A percentile compares a stretch with the other conserved stretches of the same genome.
These are phyloP conservation scores for Pteropus rufus DNA, from an alignment of 2,797 vertebrate genomes.

Conservation along the genomic window DNA sequence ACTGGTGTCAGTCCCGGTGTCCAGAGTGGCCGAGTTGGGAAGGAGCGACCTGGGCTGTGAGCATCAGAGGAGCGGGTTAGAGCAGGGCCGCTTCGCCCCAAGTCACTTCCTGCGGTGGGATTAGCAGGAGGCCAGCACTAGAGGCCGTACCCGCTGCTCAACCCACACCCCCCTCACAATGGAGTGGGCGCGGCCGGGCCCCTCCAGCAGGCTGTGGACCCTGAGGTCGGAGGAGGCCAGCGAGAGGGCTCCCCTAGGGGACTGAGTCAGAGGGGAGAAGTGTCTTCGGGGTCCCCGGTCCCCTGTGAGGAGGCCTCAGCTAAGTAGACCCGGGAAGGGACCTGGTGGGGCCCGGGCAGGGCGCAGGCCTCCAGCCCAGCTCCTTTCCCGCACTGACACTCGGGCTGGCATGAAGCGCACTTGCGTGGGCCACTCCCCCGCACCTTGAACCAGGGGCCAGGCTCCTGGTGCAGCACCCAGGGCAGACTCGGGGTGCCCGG, in stretches of 20 bases:
- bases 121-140: rapidly evolving
- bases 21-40: background rate
- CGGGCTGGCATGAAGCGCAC: no score
- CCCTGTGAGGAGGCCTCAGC: background rate
- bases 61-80: background rate
- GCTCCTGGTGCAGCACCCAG: no score
- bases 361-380: background rate
- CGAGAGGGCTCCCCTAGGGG: no score
- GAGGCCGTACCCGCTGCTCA: rapidly evolving
- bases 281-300: no score
- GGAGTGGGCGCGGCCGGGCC: background rate
- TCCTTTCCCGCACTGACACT: no score
- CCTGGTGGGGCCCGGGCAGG: no score
- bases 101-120: background rate
- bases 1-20: background rate
- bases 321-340: background rate
- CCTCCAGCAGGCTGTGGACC: background rate
- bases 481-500: background rate
- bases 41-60: no score
- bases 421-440: no score
- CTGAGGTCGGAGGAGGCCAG: background rate
- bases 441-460: background rate
- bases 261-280: background rate
- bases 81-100: rapidly evolving
- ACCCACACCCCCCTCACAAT: rapidly evolving